phyloP scores from a whole-genome alignment of 1,140 invertebrate species.

The Drosophila ogumai region DNA sequence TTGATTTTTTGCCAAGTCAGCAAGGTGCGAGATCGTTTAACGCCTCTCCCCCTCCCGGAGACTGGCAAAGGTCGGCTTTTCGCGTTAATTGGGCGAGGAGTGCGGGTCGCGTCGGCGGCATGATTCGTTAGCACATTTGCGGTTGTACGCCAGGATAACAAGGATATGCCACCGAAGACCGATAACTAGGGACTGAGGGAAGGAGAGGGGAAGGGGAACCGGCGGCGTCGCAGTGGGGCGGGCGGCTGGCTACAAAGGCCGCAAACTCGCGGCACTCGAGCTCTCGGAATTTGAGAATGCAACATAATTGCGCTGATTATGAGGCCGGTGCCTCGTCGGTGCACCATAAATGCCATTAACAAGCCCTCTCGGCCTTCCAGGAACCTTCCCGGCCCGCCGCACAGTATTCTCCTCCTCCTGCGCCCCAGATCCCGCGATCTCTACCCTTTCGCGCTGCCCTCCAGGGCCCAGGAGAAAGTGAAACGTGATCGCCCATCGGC shows the following conservation, averaged over 20 bases:
- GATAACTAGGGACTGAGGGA: neutral
- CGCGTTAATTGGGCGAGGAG: conserved; percentile 75
- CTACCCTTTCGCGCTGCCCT: conserved; percentile 31
- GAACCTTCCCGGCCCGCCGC: conserved; percentile 30
- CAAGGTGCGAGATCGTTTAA: conserved; percentile 77
- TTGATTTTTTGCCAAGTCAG: conserved; percentile 63
- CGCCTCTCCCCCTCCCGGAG: conserved; percentile 39
- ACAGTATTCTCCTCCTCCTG: neutral
- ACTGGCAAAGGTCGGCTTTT: conserved; percentile 39
- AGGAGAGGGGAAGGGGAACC: neutral
- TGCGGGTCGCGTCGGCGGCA: conserved; percentile 61
- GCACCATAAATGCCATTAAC: conserved; percentile 76
- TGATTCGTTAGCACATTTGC: conserved; percentile 79
- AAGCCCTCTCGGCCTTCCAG: conserved; percentile 64
- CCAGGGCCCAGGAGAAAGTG: conserved; percentile 43
- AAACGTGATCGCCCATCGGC: conserved; percentile 25
- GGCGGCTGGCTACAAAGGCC: conserved; percentile 64
- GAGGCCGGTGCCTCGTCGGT: conserved; percentile 13
- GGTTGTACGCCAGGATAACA: conserved; percentile 71
- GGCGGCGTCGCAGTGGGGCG: conserved; percentile 20
- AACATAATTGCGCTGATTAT: conserved; percentile 84
- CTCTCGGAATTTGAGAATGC: conserved; percentile 77
- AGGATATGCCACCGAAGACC: conserved; percentile 48
- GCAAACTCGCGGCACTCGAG: conserved; percentile 54
- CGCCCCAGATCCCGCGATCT: neutral